Base-by-base conservation (phyloP, 2,888 invertebrate genomes). In the Hermaeophaga mercurialis region DNA sequence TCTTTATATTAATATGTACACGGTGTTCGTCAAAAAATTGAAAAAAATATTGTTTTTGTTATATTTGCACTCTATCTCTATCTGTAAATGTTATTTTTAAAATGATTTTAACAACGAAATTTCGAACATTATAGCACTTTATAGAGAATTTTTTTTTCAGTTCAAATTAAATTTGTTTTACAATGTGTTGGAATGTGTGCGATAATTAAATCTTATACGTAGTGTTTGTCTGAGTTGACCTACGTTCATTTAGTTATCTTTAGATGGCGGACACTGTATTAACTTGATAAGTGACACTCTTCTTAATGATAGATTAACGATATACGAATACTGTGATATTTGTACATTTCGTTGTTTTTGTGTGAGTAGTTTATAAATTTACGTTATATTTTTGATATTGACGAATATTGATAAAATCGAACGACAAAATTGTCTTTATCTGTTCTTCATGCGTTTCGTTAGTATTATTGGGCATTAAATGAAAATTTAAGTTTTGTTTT, bases 271-370 rank as follows among this genome's bases (percentile, higher is more conserved):
- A 31, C 31, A 31, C 22, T 22, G 31, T 31, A 12, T 8, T 9
- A 41, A 41, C 12, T 12, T 41, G 41, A 24, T 41, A 24, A 24
- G 24, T 41, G 43, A 18, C 11, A 24, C n/a, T n/a, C n/a, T 43
- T n/a, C 24, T 24, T 22, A 24, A 24, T 43, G 31, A 44, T 61
- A 61, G 62, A 62, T 57, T 58, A 59, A 67, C 64, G 67, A 68
- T 63, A 67, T 68, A 66, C 66, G 69, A 67, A 71, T 72, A 72
- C 75, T 75, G 75, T 75, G 75, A 75, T 75, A 75, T 74, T 74
- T 74, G 70, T 69, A 72, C 68, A 69, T 70, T 70, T 68, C 67
- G 70, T 72, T 71, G 62, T 66, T 69, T 67, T 65, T 66, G 63
- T 62, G 64, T 66, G 64, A 65, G 61, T 66, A 65, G 63, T 63